phyloP scores from a whole-genome alignment of 2,797 vertebrate genomes.

The Gadopsis marmoratus region DNA sequence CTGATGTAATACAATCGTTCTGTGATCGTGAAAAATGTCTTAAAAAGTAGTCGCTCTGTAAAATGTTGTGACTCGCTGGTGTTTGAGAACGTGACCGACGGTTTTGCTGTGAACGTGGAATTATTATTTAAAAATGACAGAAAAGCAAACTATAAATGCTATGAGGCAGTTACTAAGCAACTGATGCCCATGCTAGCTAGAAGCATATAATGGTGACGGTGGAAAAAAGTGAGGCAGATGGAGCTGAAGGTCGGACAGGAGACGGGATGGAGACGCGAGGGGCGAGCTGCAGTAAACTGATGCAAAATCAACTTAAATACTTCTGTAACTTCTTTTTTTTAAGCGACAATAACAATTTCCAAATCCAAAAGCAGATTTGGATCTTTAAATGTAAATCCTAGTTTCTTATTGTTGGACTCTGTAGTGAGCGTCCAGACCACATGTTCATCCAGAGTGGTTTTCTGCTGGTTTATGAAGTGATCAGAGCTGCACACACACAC shows the following conservation, averaged over 20 bases:
- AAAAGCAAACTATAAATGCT: not conserved
- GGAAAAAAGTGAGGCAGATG: not conserved
- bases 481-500: slow-evolving; percentile 5
- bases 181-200: not conserved
- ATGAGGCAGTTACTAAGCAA: not conserved
- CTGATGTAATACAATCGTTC: not conserved
- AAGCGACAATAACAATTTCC: not conserved
- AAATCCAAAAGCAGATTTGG: not conserved
- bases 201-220: not conserved
- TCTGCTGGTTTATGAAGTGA: not conserved
- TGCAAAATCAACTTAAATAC: not conserved
- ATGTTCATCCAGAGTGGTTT: slow-evolving; percentile 1
- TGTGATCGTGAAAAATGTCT: too few species aligned
- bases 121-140: not conserved
- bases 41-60: too few species aligned
- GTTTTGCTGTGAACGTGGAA: not conserved
- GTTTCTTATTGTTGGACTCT: not conserved
- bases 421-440: not conserved
- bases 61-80: too few species aligned
- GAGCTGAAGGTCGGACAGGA: slow-evolving; percentile 12
- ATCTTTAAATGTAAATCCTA: not conserved
- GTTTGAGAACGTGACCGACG: not conserved
- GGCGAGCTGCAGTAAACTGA: not conserved
- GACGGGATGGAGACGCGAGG: slow-evolving; percentile 11
- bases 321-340: too few species aligned